Evolutionary conservation across 1,140 invertebrate species (phyloP).

Genomic region (Temnothorax curvispinosus): DNA sequence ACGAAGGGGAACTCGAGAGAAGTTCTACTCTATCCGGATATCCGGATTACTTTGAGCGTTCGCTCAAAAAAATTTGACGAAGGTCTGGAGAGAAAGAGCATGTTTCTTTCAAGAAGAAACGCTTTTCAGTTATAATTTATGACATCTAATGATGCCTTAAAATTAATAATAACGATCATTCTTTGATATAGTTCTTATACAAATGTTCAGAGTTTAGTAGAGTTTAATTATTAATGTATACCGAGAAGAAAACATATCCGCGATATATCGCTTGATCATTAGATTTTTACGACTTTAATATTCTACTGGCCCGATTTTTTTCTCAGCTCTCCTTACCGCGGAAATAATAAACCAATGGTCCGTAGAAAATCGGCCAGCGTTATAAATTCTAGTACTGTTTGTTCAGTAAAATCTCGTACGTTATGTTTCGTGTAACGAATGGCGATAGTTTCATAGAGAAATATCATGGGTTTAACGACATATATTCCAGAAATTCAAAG

Average conservation of each 20-base stretch:
- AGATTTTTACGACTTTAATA: constrained; percentile 1
- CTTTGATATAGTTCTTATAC: no score
- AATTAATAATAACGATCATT: background rate
- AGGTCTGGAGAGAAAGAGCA: background rate
- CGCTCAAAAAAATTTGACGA: background rate
- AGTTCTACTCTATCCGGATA: constrained; percentile 12
- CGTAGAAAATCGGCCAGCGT: constrained; percentile 51
- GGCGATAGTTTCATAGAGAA: constrained; percentile 55
- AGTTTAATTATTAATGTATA: background rate
- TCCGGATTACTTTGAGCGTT: constrained; percentile 25
- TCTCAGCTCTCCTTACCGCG: constrained; percentile 1
- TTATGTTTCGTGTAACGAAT: constrained; percentile 46
- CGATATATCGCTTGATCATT: background rate
- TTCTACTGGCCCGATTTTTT: constrained; percentile 33
- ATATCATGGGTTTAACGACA: constrained; percentile 46
- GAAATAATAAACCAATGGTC: constrained; percentile 56
- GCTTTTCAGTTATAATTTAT: background rate
- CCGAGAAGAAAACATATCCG: background rate
- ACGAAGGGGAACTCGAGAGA: constrained; percentile 8
- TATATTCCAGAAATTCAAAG: constrained; percentile 42
- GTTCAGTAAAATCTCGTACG: constrained; percentile 54
- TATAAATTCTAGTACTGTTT: constrained; percentile 53
- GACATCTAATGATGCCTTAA: background rate
- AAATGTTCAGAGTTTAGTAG: background rate
- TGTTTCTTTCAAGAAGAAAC: background rate